Base-by-base conservation (phyloP, 2,113 vertebrate species). In the Fulmarus glacialis region DNA sequence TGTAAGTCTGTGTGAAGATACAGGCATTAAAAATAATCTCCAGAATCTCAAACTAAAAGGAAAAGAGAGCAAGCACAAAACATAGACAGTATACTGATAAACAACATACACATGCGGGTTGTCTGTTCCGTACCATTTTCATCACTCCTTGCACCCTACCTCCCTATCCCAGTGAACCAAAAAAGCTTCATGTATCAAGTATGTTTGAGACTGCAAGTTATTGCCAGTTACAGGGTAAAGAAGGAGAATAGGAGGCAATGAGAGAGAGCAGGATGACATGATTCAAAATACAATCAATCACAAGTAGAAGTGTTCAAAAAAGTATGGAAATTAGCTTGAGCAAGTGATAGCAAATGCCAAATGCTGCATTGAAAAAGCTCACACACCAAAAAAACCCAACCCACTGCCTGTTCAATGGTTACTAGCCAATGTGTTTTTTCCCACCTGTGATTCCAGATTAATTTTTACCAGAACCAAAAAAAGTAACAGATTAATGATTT, bases 321-420 rank as follows among this genome's bases (percentile, higher is more conserved):
- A 64, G 11, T 38, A 58, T 27, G 9, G 32, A 74, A 70, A 64
- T 63, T 30, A 71, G 47, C n/a, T 42, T 23, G 8, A 67, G n/a
- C 16, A 89, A 40, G 12, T 48, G 40, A 60, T 34, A 48, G 6
- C 21, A 85, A 89, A 60, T 59, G 40, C 17, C 45, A 66, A 78
- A 85, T 43, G 18, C n/a, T 80, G 40, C 36, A 56, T 74, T 74
- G 22, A 85, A 47, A 62, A 67, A 23, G 32, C 15, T 24, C 5
- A 8, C 11, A 17, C 8, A 4, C 6, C 13, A 6, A 45, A 72
- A 83, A 26, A 12, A 1, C 3, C 1, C 26, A 74, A 8, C 6
- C 20, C 24, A 29, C 9, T 78, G 15, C 17, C 30, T 55, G 19
- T 48, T 87, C 71, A 77, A 1, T n/a, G 24, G 11, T 58, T 90